phyloP scores from a whole-genome alignment of 2,888 invertebrate species.

The Melanchra persicariae region DNA sequence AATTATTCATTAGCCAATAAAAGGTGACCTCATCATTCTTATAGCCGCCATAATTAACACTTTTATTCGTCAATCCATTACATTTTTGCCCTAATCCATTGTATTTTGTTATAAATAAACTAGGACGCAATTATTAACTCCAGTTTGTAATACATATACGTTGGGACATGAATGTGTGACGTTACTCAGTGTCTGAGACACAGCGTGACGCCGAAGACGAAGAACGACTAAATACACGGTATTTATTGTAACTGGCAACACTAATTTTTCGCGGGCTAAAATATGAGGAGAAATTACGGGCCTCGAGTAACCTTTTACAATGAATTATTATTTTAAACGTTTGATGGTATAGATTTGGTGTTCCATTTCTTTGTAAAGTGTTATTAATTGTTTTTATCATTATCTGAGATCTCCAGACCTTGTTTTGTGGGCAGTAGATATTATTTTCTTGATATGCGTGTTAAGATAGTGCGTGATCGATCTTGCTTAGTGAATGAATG shows the following conservation, averaged over 20 bases:
- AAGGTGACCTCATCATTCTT: constrained; percentile 11
- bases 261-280: constrained; percentile 54
- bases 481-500: constrained; percentile 49
- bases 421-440: constrained; percentile 40
- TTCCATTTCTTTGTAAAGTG: constrained; percentile 40
- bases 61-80: constrained; percentile 45
- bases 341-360: constrained; percentile 37
- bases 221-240: constrained; percentile 56
- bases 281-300: constrained; percentile 40
- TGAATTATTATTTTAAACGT: constrained; percentile 31
- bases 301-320: constrained; percentile 54
- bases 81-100: constrained; percentile 33
- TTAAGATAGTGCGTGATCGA: constrained; percentile 50
- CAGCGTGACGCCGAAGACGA: constrained; percentile 60
- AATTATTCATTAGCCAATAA: constrained; percentile 19
- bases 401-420: constrained; percentile 36
- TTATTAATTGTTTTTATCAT: constrained; percentile 54
- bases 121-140: constrained; percentile 35
- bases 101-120: constrained; percentile 42
- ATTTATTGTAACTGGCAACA: constrained; percentile 59
- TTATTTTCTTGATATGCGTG: constrained; percentile 46
- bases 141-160: constrained; percentile 36
- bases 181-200: constrained; percentile 60
- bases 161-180: constrained; percentile 42
- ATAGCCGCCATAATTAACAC: constrained; percentile 8